Evolutionary conservation across 2,113 vertebrate genomes (phyloP).

Genomic region (Paracanthobrama guichenoti): DNA sequence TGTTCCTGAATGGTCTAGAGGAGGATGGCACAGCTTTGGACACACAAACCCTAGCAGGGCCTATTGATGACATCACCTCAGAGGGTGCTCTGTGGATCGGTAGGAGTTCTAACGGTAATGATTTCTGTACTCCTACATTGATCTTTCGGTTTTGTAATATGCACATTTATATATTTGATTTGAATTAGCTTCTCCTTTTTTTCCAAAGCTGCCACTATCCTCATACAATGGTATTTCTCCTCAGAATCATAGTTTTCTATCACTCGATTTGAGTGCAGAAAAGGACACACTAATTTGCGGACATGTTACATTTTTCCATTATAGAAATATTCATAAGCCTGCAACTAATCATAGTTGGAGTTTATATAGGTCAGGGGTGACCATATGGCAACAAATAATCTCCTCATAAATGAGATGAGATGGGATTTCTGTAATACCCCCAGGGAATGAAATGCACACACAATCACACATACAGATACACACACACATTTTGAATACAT

Average conservation of each 20-base stretch:
- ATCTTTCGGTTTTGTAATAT: background rate
- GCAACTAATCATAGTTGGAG: constrained; percentile 59
- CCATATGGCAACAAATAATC: constrained; percentile 63
- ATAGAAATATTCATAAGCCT: constrained; percentile 57
- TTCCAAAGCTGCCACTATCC: background rate
- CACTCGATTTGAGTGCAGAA: constrained; percentile 46
- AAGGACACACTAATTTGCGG: constrained; percentile 56
- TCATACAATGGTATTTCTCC: background rate
- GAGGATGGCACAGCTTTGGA: constrained; percentile 84
- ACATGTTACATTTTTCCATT: constrained; percentile 57
- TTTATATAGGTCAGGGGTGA: constrained; percentile 60
- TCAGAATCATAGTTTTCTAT: constrained; percentile 36
- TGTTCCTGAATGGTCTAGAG: constrained; percentile 89
- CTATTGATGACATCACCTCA: constrained; percentile 70
- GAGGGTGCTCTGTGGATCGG: constrained; percentile 77
- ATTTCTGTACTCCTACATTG: background rate
- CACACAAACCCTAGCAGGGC: constrained; percentile 73
- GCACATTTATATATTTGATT: background rate
- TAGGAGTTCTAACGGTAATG: constrained; percentile 84
- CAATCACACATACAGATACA: background rate
- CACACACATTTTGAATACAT: constrained; percentile 48
- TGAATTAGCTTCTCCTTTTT: background rate
- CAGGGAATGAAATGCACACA: constrained; percentile 47
- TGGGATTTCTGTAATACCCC: constrained; percentile 57
- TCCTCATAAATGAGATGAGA: constrained; percentile 61